Base-by-base conservation (phyloP, 2,113 vertebrate genomes). In the Prolemur simus region DNA sequence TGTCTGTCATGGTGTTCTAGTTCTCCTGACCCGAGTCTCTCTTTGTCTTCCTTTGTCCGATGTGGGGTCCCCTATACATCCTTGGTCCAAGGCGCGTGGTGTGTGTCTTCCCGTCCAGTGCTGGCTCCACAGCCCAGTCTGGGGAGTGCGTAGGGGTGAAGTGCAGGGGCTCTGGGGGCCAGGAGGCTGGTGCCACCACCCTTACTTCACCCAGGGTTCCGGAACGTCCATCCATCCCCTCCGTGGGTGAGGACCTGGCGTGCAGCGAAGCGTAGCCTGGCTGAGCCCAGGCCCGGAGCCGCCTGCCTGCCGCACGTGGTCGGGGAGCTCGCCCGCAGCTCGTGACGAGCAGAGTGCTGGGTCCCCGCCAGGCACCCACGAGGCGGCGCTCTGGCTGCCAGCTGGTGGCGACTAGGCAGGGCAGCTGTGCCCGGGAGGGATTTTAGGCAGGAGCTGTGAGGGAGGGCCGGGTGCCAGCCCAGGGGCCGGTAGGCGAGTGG, bases 21-120 rank as follows among this genome's bases (percentile, higher is more conserved):
- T 85, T 95, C 95, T 94, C 69, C 89, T 85, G 69, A 90, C 82
- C 86, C 34, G 42, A 63, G 71, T 78, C 78, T 74, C 52, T 71
- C 3, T 68, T 71, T 80, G 52, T 91, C 76, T 95, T 87, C 64
- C 14, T 17, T 95, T 60, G 84, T 90, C 90, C 49, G 74, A 29
- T 9, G 0, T 0, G 74, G 37, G 89, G 29, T 60, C 32, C 80
- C 42, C n/a, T n/a, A 37, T 21, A 3, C 27, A 29, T 91, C 80
- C 39, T 84, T 84, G 25, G 4, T 82, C 69, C n/a, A 23, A 3
- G 58, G 82, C 8, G 15, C 56, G 63, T 80, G 87, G 60, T 77
- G 4, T 37, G 15, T 34, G 49, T 64, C 52, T 71, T 34, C 56
- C 49, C 82, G 25, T 39, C 82, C 60, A 17, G 39, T 5, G n/a